Evolutionary conservation across 2,113 vertebrate species (phyloP), one percentile per base, ranked within the genome.

Genomic region (Seriola dumerili): DNA sequence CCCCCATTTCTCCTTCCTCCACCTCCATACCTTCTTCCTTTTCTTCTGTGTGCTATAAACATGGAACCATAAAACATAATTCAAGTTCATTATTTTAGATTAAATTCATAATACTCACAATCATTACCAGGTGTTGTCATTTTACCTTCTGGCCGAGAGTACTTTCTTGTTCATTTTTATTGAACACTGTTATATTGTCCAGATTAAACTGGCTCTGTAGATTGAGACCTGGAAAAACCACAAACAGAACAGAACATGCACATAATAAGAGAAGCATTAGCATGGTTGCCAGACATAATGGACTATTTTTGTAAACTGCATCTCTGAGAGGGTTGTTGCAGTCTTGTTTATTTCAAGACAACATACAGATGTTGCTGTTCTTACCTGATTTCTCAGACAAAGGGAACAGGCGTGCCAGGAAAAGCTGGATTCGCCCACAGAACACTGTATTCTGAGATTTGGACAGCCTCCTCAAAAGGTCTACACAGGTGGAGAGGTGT

Each of bases 401-500:
- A 0, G 98, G 98, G 90, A 99, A 99, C 81, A 99, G 96, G 3
- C 98, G 96, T 38, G 98, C 98, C 85, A 99, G 93, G 89, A 99
- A 99, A 3, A 99, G 96, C 40, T 99, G 98, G 91, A 99, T 99
- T 91, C 98, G 94, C 82, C 98, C 98, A 91, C 98, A 99, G 90
- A 99, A 99, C 3, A 99, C 98, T 1, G 98, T 99, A 78, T 99
- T 99, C 92, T 99, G 98, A 61, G 98, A 98, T 92, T 99, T 99
- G 17, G 98, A 99, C 62, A 99, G 95, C 92, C 98, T 96, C 94
- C 98, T 95, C 62, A 99, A 88, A 61, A 99, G 97, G 92, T 99
- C 98, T 99, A 90, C 54, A 71, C 76, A 50, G 17, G 74, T n/a
- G 57, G 3, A 62, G n/a, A 83, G 6, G 17, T 36, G 23, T 2